These are phyloP conservation scores for Hestina assimilis DNA, from an alignment of 1,140 invertebrate genomes.

Conservation along the genomic window DNA sequence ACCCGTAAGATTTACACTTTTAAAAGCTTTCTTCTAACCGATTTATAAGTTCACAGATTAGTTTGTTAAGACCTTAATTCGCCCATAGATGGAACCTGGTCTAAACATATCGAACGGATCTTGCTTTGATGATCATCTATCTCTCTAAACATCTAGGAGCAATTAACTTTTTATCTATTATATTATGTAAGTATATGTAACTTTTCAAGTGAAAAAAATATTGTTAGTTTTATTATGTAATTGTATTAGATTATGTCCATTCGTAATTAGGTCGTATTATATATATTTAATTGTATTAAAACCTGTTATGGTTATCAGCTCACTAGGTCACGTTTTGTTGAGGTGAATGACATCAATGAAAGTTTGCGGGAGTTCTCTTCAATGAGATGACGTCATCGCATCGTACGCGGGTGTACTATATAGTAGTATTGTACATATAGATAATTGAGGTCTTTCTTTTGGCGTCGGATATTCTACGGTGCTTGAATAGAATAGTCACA, in stretches of 20 bases:
- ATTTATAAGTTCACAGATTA: too few species aligned
- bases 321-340: conserved; percentile 11
- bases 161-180: too few species aligned
- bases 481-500: conserved; percentile 68
- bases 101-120: too few species aligned
- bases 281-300: neutral
- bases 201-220: too few species aligned
- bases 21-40: too few species aligned
- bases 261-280: neutral
- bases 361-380: conserved; percentile 50
- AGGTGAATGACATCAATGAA: conserved; percentile 44
- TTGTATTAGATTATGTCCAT: neutral
- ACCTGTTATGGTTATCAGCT: neutral
- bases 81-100: too few species aligned
- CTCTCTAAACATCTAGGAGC: too few species aligned
- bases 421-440: conserved; percentile 46
- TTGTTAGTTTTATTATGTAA: neutral
- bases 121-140: too few species aligned
- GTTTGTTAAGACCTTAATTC: too few species aligned
- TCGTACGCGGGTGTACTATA: conserved; percentile 48
- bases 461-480: conserved; percentile 53
- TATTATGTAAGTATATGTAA: too few species aligned
- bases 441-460: conserved; percentile 71
- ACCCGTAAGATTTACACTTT: too few species aligned
- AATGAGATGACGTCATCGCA: conserved; percentile 68